Evolutionary conservation across 2,113 vertebrate species (phyloP).

Genomic region (Zapornia atra): DNA sequence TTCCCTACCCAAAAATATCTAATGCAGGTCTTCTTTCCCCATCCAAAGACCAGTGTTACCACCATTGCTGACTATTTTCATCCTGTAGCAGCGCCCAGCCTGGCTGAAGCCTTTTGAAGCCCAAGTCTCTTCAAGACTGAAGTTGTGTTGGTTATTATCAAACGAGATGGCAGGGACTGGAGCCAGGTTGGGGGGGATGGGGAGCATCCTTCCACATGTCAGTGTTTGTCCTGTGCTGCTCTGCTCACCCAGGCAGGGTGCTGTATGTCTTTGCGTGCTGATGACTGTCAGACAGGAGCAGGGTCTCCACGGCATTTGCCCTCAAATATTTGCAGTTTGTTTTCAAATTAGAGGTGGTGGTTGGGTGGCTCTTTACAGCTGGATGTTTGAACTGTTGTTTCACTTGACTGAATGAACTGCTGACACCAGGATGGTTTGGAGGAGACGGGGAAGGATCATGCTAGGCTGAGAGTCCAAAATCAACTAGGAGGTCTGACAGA

Average conservation of each 20-base stretch:
- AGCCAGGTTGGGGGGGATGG: rapidly evolving
- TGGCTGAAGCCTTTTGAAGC: neutral
- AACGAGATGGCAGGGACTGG: neutral
- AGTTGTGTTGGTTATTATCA: neutral
- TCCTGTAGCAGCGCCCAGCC: neutral
- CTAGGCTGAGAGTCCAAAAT: neutral
- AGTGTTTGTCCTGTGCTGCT: neutral
- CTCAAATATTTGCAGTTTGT: neutral
- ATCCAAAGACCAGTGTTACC: neutral
- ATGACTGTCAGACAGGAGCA: neutral
- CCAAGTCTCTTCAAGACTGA: neutral
- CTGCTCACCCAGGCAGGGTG: rapidly evolving
- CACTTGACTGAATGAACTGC: neutral
- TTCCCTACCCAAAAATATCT: neutral
- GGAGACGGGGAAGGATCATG: neutral
- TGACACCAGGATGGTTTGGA: neutral
- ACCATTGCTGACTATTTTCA: neutral
- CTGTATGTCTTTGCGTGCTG: neutral
- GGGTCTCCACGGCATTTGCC: neutral
- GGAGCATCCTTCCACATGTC: neutral
- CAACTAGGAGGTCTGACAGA: neutral
- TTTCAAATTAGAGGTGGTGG: neutral
- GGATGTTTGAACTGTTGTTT: neutral
- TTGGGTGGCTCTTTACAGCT: neutral
- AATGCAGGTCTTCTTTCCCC: neutral